Percentiles rank a stretch among this genome's conserved stretches.
Conservation (phyloP, 1,140 invertebrate species). For the Muscidifurax raptorellus region DNA sequence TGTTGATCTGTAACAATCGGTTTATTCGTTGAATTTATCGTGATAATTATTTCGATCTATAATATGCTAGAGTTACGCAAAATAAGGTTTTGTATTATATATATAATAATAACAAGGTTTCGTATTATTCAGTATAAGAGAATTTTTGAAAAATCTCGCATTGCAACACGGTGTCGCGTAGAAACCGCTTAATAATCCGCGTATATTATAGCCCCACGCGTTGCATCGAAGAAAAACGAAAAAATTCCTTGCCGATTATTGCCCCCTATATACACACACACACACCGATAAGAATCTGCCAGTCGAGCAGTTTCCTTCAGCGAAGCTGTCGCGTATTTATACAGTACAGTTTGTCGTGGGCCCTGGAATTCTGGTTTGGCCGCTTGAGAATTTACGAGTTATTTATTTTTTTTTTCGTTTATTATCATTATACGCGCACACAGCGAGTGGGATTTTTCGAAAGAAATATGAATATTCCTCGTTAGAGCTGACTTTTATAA, state of each 20-base stretch:
- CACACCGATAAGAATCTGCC: neutral
- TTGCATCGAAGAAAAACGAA: neutral
- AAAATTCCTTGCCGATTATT: constrained; percentile 16
- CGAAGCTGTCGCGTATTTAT: neutral
- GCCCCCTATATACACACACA: neutral
- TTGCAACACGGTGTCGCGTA: too few species aligned
- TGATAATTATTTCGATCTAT: too few species aligned
- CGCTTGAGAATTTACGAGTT: neutral
- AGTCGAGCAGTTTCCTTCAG: neutral
- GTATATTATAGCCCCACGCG: neutral
- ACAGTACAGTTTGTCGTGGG: neutral
- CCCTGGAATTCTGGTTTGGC: neutral
- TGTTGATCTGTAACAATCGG: constrained; percentile 90
- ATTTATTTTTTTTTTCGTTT: neutral
- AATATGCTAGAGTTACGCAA: too few species aligned
- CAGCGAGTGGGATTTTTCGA: neutral
- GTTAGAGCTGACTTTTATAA: too few species aligned
- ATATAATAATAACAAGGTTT: too few species aligned
- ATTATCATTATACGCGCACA: neutral
- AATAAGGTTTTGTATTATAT: too few species aligned
- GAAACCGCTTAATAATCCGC: too few species aligned
- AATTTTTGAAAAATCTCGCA: too few species aligned
- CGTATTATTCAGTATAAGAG: too few species aligned
- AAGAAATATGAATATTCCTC: neutral
- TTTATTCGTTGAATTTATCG: too few species aligned